A percentile compares a stretch with the other conserved stretches of the same genome.
Conservation (phyloP, 2,113 vertebrate genomes). For the Neolamprologus kungweensis region DNA sequence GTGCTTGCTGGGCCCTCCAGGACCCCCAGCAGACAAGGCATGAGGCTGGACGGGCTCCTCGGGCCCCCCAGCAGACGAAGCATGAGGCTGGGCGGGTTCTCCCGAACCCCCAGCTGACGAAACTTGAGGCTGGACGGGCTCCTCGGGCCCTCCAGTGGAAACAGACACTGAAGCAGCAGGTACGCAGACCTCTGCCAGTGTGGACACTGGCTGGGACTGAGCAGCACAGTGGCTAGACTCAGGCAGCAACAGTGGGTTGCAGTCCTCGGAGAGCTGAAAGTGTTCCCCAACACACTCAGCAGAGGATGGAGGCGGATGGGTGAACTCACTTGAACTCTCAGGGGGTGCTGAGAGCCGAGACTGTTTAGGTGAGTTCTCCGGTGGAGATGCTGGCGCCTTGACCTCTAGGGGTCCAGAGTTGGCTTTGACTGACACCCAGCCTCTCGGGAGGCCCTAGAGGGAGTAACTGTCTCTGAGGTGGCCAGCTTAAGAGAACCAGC, state of each 20-base stretch:
- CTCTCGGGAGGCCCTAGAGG: neutral
- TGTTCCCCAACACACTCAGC: neutral
- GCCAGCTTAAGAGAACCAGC: too few relatives aligned
- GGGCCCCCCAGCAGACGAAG: fast-evolving
- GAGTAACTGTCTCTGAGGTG: neutral
- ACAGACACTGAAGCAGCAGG: neutral
- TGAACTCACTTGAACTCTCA: too few relatives aligned
- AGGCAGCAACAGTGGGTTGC: neutral
- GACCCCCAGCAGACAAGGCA: fast-evolving
- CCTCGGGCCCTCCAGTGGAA: neutral
- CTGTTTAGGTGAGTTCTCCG: fast-evolving
- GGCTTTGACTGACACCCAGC: fast-evolving
- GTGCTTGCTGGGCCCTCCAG: neutral
- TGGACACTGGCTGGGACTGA: neutral
- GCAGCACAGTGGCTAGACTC: neutral
- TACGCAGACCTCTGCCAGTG: neutral
- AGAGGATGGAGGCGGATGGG: too few relatives aligned
- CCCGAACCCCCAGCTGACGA: too few relatives aligned
- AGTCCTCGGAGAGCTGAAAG: neutral
- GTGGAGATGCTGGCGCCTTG: too few relatives aligned
- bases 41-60: fast-evolving
- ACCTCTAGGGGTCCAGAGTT: too few relatives aligned
- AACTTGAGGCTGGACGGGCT: fast-evolving
- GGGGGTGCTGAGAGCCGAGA: neutral
- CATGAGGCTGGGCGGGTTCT: fast-evolving